Base-by-base conservation (phyloP, 2,113 vertebrate genomes). In the Plecotus auritus region DNA sequence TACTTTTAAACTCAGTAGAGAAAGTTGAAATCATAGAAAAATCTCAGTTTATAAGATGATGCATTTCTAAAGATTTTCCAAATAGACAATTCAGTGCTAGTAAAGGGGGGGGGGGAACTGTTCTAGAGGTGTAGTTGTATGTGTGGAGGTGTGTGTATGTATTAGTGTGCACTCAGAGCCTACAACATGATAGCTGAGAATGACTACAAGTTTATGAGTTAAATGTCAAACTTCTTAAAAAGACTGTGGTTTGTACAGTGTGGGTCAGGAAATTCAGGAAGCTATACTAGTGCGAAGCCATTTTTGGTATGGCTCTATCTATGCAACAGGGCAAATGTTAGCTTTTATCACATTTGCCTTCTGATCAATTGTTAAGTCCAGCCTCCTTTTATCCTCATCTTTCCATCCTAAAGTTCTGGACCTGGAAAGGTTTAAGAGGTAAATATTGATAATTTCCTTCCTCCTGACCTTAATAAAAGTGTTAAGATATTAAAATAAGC, bases 11-110 rank as follows among this genome's bases (percentile, higher is more conserved):
- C 84, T 95, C 42, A 64, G 47, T 37, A 74, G 11, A 85, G 23
- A 20, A 83, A 90, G 23, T 26, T 80, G 30, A 84, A 90, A 42
- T 87, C 49, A 84, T 14, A 88, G 69, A 88, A 47, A 93, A 45
- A 81, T 64, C 59, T 89, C 49, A 88, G 73, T 54, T 77, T 93
- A 76, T 64, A 85, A 90, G 66, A 85, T 74, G 56, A 93, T 10
- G 26, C 1, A 82, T 91, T 91, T 88, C 47, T 76, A 37, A 54
- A 73, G 82, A 94, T 40, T 54, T 72, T 85, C 40, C 32, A 47
- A 76, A 69, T 47, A 47, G 40, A 40, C 11, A 37, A 73, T 37
- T 82, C n/a, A 40, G 73, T 37, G 8, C 37, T 78, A 80, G 47
- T 26, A 84, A 88, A 11, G 37, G 26, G 47, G 23, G 45, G 28